Evolutionary conservation across 2,797 vertebrate species (phyloP).

Genomic region (Clarias pachynema): DNA sequence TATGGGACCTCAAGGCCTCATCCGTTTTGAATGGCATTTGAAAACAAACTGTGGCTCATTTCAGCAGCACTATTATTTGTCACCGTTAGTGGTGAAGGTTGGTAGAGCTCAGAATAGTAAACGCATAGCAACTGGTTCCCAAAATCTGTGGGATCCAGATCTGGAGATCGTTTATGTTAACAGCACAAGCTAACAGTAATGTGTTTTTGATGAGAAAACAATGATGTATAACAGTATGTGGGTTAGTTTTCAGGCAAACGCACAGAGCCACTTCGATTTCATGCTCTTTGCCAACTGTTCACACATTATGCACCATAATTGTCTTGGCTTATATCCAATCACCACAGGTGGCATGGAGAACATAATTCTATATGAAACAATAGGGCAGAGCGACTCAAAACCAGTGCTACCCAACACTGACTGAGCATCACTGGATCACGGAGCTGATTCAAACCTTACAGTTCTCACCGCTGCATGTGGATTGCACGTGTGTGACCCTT

Average conservation of each 20-base stretch:
- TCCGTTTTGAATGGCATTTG: slow-evolving; percentile 53
- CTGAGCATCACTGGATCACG: background rate
- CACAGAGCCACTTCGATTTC: slow-evolving; percentile 32
- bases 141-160: slow-evolving; percentile 36
- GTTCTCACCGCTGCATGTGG: background rate
- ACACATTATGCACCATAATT: slow-evolving; percentile 32
- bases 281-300: slow-evolving; percentile 38
- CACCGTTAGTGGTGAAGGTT: slow-evolving; percentile 45
- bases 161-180: slow-evolving; percentile 39
- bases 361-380: slow-evolving; percentile 19
- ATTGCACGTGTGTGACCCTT: background rate
- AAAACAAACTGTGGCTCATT: slow-evolving; percentile 51
- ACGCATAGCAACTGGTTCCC: slow-evolving; percentile 35
- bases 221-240: slow-evolving; percentile 37
- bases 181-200: slow-evolving; percentile 37
- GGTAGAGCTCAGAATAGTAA: slow-evolving; percentile 29
- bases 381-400: background rate
- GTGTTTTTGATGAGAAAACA: slow-evolving; percentile 39
- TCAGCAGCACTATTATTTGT: slow-evolving; percentile 43
- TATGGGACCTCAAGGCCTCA: slow-evolving; percentile 44
- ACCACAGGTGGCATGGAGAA: slow-evolving; percentile 13
- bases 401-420: background rate
- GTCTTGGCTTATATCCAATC: slow-evolving; percentile 28
- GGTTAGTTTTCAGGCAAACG: slow-evolving; percentile 28
- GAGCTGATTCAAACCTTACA: background rate